phyloP scores from a whole-genome alignment of 2,888 invertebrate species.

The Chymomyza procnemis region DNA sequence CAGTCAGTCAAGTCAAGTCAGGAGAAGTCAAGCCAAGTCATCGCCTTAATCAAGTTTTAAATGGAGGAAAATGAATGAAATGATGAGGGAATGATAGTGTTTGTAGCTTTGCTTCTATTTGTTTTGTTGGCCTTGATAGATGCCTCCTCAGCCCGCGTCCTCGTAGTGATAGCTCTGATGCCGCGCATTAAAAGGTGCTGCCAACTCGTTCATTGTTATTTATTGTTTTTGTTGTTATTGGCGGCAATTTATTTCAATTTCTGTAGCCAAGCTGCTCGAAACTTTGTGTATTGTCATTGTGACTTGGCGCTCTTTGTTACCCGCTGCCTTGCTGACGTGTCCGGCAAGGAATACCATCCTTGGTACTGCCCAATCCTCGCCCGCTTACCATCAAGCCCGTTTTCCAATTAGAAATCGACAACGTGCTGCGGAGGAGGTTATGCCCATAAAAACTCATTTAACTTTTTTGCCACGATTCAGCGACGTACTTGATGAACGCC shows the following conservation, averaged over 20 bases:
- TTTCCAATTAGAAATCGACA: constrained; percentile 69
- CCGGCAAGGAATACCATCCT: not conserved
- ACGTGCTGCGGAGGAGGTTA: constrained; percentile 9
- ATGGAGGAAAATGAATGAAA: constrained; percentile 34
- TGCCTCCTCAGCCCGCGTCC: no score
- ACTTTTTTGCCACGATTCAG: constrained; percentile 52
- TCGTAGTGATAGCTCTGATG: not conserved
- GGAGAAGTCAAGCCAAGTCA: constrained; percentile 33
- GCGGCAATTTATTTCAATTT: constrained; percentile 75
- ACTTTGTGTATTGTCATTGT: constrained; percentile 72
- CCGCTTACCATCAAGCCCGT: constrained; percentile 12
- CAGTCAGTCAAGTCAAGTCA: not conserved
- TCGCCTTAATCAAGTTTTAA: constrained; percentile 70
- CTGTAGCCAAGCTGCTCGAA: constrained; percentile 46
- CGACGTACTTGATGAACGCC: not conserved
- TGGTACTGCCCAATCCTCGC: no score
- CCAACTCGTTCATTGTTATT: constrained; percentile 72
- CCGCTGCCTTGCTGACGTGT: constrained; percentile 22
- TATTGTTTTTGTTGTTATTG: constrained; percentile 69
- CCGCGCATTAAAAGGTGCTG: constrained; percentile 52
- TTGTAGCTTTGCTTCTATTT: not conserved
- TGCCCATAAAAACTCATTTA: constrained; percentile 74
- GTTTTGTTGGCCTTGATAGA: not conserved
- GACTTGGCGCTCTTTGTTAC: not conserved
- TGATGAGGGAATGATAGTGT: not conserved